These are phyloP conservation scores for Tanypteryx hageni DNA, from an alignment of 2,888 invertebrate species.

Conservation along the genomic window DNA sequence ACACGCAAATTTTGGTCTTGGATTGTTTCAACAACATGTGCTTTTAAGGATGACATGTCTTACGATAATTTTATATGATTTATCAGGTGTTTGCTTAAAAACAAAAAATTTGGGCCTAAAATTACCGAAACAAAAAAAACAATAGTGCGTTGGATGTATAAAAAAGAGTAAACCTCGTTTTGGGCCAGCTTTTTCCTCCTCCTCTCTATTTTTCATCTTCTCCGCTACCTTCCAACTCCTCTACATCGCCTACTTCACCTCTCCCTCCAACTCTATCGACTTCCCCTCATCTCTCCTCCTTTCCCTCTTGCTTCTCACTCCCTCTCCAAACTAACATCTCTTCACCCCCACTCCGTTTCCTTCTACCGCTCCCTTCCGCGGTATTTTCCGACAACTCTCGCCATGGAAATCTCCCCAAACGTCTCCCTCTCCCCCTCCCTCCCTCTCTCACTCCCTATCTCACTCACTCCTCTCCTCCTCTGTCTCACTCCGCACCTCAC, in stretches of 20 bases:
- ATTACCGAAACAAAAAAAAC: slow-evolving; percentile 22
- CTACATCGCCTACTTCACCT: not conserved
- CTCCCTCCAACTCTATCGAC: not conserved
- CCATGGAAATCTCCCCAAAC: too few relatives aligned
- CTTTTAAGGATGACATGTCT: too few relatives aligned
- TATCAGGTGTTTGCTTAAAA: not conserved
- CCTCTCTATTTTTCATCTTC: slow-evolving; percentile 2
- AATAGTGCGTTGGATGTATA: not conserved
- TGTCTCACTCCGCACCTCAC: not conserved
- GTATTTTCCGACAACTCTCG: too few relatives aligned
- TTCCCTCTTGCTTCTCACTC: not conserved
- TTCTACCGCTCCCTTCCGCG: not conserved
- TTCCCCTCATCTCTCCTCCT: not conserved
- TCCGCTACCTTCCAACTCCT: not conserved
- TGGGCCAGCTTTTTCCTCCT: not conserved
- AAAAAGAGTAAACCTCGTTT: not conserved
- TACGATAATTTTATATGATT: too few relatives aligned
- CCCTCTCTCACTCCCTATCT: too few relatives aligned
- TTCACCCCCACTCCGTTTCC: not conserved
- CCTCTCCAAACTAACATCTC: not conserved
- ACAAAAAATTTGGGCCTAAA: slow-evolving; percentile 26
- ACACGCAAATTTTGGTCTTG: too few relatives aligned
- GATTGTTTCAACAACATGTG: too few relatives aligned
- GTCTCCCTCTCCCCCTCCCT: too few relatives aligned
- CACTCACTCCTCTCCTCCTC: not conserved